Evolutionary conservation across 1,140 invertebrate genomes (phyloP), one percentile per base, ranked within the genome.

Genomic region (Euura lappo): DNA sequence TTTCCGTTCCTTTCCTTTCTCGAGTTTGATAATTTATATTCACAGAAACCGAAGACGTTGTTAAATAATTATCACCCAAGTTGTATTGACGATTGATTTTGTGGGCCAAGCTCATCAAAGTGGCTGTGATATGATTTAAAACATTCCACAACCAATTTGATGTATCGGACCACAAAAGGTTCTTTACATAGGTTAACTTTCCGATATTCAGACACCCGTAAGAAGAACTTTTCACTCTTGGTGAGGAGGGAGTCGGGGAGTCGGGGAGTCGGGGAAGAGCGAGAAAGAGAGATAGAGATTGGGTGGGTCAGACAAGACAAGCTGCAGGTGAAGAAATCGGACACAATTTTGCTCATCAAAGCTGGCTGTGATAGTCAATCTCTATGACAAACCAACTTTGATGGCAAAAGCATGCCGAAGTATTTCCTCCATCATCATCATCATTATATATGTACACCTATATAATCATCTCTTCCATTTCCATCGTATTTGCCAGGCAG

Each of bases 321-420:
- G 28, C 28, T 28, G 51, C 51, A 60, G 13, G 10, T 11, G 51
- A 11, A 79, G 85, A 80, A 46, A 73, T 75, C 71, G 80, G 80
- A 86, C 88, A 88, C 85, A 88, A 89, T 90, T 88, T 87, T 93
- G 92, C 91, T 93, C 92, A 93, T 93, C 92, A 93, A 94, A 93
- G 92, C 93, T 94, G 93, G 93, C 93, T 93, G 93, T 93, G 93
- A 93, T 93, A 93, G 92, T 88, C 83, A 74, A 85, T 85, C 86
- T 89, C 92, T 94, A 93, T 91, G 89, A 94, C 93, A 92, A 90
- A 89, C 93, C 93, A 92, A 90, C 91, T 92, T 93, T 93, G 91
- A 93, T 90, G 91, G 87, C 88, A 89, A 89, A 87, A 89, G 84
- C 84, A 81, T 85, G 86, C 83, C 85, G 45, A 65, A 28, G 28